phyloP scores from a whole-genome alignment of 2,113 vertebrate species.

The Crocuta crocuta region DNA sequence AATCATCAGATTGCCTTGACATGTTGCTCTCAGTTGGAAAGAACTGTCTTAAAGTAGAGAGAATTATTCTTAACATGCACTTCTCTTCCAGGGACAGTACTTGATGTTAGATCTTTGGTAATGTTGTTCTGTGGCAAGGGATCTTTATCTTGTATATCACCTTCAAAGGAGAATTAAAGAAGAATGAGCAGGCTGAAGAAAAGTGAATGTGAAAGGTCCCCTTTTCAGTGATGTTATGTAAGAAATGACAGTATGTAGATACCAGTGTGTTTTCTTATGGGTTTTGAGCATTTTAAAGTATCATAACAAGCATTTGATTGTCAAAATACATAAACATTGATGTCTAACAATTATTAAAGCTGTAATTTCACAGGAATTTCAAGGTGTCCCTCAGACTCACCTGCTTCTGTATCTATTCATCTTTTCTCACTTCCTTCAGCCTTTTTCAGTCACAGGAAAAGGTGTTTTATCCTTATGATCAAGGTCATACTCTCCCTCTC shows the following conservation, averaged over 20 bases:
- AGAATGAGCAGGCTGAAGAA: conserved; percentile 27
- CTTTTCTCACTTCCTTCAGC: not conserved
- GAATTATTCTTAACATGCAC: conserved; percentile 4
- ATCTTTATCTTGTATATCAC: conserved; percentile 47
- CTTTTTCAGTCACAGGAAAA: not conserved
- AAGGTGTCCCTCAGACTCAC: not conserved
- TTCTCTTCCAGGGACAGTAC: not conserved
- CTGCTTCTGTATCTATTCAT: not conserved
- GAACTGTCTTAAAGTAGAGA: not conserved
- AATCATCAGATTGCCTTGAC: conserved; percentile 39
- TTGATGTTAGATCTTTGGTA: conserved; percentile 46
- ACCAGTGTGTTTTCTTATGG: not conserved
- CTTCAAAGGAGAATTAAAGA: conserved; percentile 53
- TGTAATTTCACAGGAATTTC: not conserved
- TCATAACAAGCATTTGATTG: not conserved
- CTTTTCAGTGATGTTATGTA: conserved; percentile 11
- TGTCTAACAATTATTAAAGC: not conserved
- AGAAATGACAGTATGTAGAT: not conserved
- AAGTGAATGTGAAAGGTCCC: not conserved
- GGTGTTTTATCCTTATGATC: not conserved
- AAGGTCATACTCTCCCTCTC: not conserved
- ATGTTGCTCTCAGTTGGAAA: not conserved
- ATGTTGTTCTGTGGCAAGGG: conserved; percentile 22
- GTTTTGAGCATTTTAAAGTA: not conserved
- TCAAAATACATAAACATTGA: not conserved